Evolutionary conservation across 2,888 invertebrate species (phyloP), one percentile per base, ranked within the genome.

Genomic region (Drosophila austrosaltans): DNA sequence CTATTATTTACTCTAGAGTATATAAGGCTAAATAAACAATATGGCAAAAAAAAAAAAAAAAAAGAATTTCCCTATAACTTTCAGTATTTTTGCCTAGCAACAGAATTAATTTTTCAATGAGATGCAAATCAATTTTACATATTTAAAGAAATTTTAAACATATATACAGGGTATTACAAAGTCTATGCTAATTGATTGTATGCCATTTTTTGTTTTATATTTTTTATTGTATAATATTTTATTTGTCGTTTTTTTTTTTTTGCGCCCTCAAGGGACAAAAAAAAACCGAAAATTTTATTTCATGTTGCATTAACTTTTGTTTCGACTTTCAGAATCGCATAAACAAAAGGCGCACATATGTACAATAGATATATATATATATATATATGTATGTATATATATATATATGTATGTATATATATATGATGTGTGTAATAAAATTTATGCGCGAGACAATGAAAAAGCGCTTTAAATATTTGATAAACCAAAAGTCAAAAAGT

Each of bases 381-480:
- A 48, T 20, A 48, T 22, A 3, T 8, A 25, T 16, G 12, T 48
- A 12, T 25, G 3, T 22, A 48, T 4, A 16, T 16, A 44, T 4
- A 48, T 22, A 48, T 22, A 10, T 8, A 25, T 16, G 12, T 48
- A 12, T 25, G 3, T 22, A 48, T 4, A 48, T 48, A 48, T 22
- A 6, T 48, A 25, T 22, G 22, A 10, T 48, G 25, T 48, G 48
- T 78, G 88, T 82, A 80, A 87, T 87, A 82, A 85, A 87, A 87
- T 85, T 64, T 87, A 80, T 83, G 86, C 88, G 60, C 54, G 66
- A 85, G 74, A 85, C 86, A 83, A 80, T 87, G 86, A 85, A 83
- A 48, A 82, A 85, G 71, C 78, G 56, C 72, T 72, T 83, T 82
- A 85, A 83, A 83, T 83, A 82, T 85, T 83, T 83, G 67, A 83